Base-by-base conservation (phyloP, 2,113 vertebrate species). In the Brienomyrus longianalis region DNA sequence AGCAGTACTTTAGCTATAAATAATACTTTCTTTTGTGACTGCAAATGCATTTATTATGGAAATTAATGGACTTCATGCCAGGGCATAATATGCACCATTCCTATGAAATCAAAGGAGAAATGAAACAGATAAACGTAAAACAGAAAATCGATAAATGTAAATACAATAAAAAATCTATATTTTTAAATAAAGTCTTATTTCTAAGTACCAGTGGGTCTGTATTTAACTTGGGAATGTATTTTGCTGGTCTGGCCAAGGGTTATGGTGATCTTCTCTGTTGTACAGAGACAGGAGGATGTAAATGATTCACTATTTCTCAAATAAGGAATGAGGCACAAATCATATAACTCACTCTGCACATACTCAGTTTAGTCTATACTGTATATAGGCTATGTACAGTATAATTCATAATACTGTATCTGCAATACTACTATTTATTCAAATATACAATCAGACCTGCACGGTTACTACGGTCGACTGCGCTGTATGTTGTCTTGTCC, bases 31-130 rank as follows among this genome's bases (percentile, higher is more conserved):
- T 83, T 83, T 83, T 48, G 31, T 31, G 13, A 1, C 1, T 77
- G 70, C 31, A 77, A 77, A 77, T 77, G 80, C 17, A 83, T 83
- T 83, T 83, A 83, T 83, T 83, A 83, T 83, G 19, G 19, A 83
- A 83, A 83, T 83, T 83, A 45, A 83, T 83, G 80, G 17, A 19
- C 17, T 47, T 19, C 70, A 77, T 39, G 31, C 70, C 70, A 39
- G 15, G 27, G 31, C 15, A 77, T 31, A 77, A 39, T 39, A 35
- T 17, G n/a, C 3, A 39, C 70, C n/a, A 15, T 77, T 35, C 70
- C 31, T 77, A 11, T 77, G 70, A 77, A 39, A 35, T 74, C 3
- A 13, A n/a, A 74, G 66, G 17, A 17, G 59, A n/a, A 62, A n/a
- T 31, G 15, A 74, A 74, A 74, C 19, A 4, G 5, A 21, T 56